These are phyloP conservation scores for Ameiurus melas DNA, from an alignment of 2,113 vertebrate genomes.

Conservation along the genomic window DNA sequence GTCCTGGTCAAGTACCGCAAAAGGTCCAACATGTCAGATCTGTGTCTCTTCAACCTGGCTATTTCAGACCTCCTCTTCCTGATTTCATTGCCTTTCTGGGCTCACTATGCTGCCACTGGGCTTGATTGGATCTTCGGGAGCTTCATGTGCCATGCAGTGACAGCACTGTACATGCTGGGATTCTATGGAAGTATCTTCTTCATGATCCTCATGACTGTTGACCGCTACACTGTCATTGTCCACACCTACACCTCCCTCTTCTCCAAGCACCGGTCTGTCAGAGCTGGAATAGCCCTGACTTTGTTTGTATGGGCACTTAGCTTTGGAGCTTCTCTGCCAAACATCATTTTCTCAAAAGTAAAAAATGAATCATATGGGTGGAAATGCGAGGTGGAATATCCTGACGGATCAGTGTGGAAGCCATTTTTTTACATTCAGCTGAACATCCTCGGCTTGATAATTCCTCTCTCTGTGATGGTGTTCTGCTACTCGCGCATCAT, in stretches of 20 bases:
- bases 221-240: constrained; percentile 82
- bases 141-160: constrained; percentile 73
- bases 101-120: constrained; percentile 63
- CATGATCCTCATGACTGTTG: constrained; percentile 84
- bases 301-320: constrained; percentile 65
- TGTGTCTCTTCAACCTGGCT: constrained; percentile 84
- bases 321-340: constrained; percentile 66
- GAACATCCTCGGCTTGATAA: constrained; percentile 77
- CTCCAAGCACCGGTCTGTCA: constrained; percentile 65
- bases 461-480: constrained; percentile 76
- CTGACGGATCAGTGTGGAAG: constrained; percentile 56
- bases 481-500: constrained; percentile 81
- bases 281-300: constrained; percentile 58
- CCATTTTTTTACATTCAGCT: constrained; percentile 65
- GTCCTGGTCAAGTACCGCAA: constrained; percentile 72
- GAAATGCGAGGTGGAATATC: constrained; percentile 40
- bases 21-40: constrained; percentile 75
- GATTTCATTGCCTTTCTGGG: constrained; percentile 77
- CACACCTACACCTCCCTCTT: constrained; percentile 58
- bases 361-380: accelerated
- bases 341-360: constrained; percentile 65
- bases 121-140: constrained; percentile 77
- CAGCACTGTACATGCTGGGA: constrained; percentile 69
- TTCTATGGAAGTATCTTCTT: constrained; percentile 85
- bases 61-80: constrained; percentile 84